Conservation (phyloP, 2,797 vertebrate genomes). For the Mus spretus region DNA sequence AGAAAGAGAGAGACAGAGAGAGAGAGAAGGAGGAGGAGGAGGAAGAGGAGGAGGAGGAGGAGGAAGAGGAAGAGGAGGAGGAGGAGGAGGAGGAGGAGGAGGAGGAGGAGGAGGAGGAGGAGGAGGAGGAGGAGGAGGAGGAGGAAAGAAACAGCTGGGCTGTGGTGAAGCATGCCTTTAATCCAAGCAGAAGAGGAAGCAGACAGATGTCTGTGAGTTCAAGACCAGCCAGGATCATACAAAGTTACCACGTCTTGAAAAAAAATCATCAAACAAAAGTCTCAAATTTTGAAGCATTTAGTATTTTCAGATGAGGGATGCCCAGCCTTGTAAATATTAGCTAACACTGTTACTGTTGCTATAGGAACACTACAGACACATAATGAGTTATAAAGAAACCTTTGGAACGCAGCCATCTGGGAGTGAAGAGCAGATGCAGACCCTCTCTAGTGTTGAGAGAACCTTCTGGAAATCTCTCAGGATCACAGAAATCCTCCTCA, state of each 20-base stretch:
- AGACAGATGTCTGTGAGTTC: background rate
- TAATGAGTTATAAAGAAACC: conserved; percentile 23
- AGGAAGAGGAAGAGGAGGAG: too few species aligned
- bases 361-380: background rate
- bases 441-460: background rate
- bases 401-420: background rate
- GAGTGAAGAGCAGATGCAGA: background rate
- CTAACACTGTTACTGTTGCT: background rate
- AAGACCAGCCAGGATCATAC: background rate
- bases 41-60: too few species aligned
- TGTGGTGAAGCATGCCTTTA: background rate
- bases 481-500: conserved; percentile 1
- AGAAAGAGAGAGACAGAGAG: too few species aligned
- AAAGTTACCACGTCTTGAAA: background rate
- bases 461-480: background rate
- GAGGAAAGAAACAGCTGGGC: too few species aligned
- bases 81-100: too few species aligned
- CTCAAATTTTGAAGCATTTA: background rate
- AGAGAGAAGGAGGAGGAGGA: too few species aligned
- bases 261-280: background rate
- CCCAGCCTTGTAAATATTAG: conserved; percentile 9
- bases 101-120: too few species aligned
- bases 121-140: too few species aligned
- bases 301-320: background rate
- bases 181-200: background rate